Base-by-base conservation (phyloP, 1,140 invertebrate genomes). In the Drosophila melanica region DNA sequence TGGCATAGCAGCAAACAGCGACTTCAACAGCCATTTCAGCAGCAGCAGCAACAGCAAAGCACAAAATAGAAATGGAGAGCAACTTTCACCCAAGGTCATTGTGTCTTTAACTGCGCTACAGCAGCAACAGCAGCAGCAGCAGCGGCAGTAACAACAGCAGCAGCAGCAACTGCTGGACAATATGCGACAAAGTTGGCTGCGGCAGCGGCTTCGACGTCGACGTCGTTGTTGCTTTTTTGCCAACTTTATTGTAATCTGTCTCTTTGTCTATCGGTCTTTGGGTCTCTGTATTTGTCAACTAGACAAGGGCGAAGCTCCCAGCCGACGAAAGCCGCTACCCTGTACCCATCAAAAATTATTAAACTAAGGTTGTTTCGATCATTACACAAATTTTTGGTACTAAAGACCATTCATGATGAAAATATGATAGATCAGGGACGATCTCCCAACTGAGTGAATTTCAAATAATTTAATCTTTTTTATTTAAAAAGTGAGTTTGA, bases 21-120 rank as follows among this genome's bases (percentile, higher is more conserved):
- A 18, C 39, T 53, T 54, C 12, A 63, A 30, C 45, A 71, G 53
- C 45, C 54, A 53, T 27, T 66, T 44, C 44, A 70, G 50, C 60
- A 70, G 60, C 44, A 42, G 57, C 51, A 58, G 53, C 67, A 59
- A 57, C 66, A 72, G 69, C 42, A 77, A 71, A 77, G 48, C 66
- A 73, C 69, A 86, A 90, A 90, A 90, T 82, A 86, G 79, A 90
- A 90, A 90, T 90, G 77, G 81, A 90, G 87, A 90, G 87, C 87
- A 90, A 90, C 87, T 90, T 90, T 90, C 87, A 90, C 87, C 87
- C 87, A 90, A 90, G 87, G 87, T 90, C 87, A 90, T 90, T 90
- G 87, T 90, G 87, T 90, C 79, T 90, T 90, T 89, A 87, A 87
- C 87, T 78, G 81, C 86, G 79, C 75, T 70, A 81, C 67, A 66